Base-by-base conservation (phyloP, 2,797 vertebrate species). In the Muraenolepis orangiensis region DNA sequence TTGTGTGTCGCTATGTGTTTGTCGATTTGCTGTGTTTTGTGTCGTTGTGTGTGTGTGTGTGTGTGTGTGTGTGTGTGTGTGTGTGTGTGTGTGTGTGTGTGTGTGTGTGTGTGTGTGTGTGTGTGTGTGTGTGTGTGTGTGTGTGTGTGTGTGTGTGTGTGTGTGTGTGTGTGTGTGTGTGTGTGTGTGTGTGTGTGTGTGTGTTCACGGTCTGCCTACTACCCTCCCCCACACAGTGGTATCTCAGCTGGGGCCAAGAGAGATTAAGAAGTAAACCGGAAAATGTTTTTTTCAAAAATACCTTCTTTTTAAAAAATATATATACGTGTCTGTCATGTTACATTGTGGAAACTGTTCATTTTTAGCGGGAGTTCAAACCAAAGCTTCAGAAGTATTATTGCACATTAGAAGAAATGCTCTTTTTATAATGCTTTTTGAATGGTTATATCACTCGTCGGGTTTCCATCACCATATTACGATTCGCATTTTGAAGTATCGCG, bases 301-400 rank as follows among this genome's bases (percentile, higher is more conserved):
- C 61, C 12, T 6, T 26, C 1, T 57, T 57, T 57, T 1, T 57
- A n/a, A n/a, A n/a, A n/a, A n/a, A n/a, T 57, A n/a, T 7, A n/a
- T 46, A 20, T n/a, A 18, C 1, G 46, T 57, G 46, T 57, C 12
- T 40, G 38, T 40, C 46, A n/a, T n/a, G 20, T 57, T n/a, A 57
- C 46, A 57, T 57, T n/a, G 46, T 57, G 46, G 46, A 57, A 10
- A 6, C 18, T 57, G 46, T 57, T 57, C 46, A 57, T 46, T 18
- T 46, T 18, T 46, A 18, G 42, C 42, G 14, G 42, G 67, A 82
- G 74, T 85, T 80, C n/a, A 84, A 78, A 80, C 26, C 42, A 75
- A 78, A 76, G 31, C 46, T n/a, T 73, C 73, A 82, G 40, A 81
- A 81, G 31, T 87, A 86, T 85, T 85, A 85, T 83, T 67, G 36